Evolutionary conservation across 2,797 vertebrate species (phyloP).

Genomic region (Amniataba percoides): DNA sequence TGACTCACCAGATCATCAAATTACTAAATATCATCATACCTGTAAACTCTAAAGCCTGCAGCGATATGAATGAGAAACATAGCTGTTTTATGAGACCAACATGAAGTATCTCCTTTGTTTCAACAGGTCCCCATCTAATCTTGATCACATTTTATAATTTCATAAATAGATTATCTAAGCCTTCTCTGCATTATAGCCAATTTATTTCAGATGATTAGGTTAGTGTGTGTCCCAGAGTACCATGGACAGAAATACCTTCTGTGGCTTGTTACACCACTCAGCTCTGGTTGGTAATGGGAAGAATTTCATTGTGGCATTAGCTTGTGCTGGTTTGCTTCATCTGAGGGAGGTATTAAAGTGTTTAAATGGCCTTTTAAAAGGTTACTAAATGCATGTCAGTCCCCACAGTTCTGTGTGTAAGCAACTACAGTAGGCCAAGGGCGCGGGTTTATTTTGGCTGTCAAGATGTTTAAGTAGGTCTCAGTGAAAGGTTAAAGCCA

Average conservation of each 20-base stretch:
- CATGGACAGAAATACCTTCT: background rate
- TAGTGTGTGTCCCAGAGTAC: too few species aligned
- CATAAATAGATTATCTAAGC: background rate
- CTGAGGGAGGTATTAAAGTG: background rate
- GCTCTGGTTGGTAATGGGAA: background rate
- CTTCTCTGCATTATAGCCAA: too few species aligned
- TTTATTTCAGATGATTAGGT: too few species aligned
- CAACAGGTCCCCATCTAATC: background rate
- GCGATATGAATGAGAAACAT: background rate
- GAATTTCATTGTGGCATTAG: background rate
- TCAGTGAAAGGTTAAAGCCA: slow-evolving; percentile 56
- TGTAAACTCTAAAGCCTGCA: background rate
- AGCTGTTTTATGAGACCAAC: background rate
- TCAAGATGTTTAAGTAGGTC: slow-evolving; percentile 63
- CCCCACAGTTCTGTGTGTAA: slow-evolving; percentile 19
- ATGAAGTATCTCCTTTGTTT: background rate
- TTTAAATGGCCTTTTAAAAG: slow-evolving; percentile 53
- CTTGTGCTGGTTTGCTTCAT: slow-evolving; percentile 1
- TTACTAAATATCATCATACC: background rate
- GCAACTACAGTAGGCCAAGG: slow-evolving; percentile 35
- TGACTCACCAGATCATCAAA: background rate
- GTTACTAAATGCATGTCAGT: slow-evolving; percentile 38
- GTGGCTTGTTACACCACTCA: background rate
- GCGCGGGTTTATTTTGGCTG: slow-evolving; percentile 50
- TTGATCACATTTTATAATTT: background rate